Evolutionary conservation across 2,113 vertebrate species (phyloP).

Genomic region (Strix aluco): DNA sequence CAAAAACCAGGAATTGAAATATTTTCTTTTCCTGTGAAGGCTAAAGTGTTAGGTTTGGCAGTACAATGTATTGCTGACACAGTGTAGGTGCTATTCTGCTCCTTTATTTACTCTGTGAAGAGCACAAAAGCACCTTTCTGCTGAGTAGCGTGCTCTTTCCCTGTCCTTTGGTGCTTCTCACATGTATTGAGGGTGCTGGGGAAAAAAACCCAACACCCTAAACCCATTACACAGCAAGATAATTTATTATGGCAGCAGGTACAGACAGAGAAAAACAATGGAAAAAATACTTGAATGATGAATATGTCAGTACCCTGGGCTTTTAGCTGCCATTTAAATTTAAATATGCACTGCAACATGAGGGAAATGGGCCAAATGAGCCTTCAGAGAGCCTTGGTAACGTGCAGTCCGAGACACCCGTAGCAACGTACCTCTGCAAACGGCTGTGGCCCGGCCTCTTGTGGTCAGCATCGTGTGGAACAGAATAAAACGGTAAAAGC

Average conservation of each 20-base stretch:
- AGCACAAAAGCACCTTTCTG: background rate
- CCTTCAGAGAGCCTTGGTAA: background rate
- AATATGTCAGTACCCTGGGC: background rate
- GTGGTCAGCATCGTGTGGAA: background rate
- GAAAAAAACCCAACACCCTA: background rate
- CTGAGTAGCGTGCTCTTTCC: background rate
- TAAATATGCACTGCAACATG: background rate
- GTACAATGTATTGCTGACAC: background rate
- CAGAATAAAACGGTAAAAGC: background rate
- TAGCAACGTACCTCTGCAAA: background rate
- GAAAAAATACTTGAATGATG: background rate
- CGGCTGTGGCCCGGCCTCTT: background rate
- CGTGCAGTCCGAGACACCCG: background rate
- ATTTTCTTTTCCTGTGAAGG: background rate
- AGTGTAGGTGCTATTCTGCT: background rate
- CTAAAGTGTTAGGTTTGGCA: background rate
- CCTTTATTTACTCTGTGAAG: background rate
- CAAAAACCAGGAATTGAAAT: background rate
- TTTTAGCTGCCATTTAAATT: conserved; percentile 31
- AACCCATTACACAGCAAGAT: background rate
- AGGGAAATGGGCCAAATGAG: background rate
- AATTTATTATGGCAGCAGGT: background rate
- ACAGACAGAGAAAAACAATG: background rate
- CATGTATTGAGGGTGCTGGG: background rate
- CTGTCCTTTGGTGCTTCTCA: background rate